A percentile compares a stretch with the other conserved stretches of the same genome.
These are phyloP conservation scores for Turnix velox DNA, from an alignment of 2,113 vertebrate genomes.

Conservation along the genomic window DNA sequence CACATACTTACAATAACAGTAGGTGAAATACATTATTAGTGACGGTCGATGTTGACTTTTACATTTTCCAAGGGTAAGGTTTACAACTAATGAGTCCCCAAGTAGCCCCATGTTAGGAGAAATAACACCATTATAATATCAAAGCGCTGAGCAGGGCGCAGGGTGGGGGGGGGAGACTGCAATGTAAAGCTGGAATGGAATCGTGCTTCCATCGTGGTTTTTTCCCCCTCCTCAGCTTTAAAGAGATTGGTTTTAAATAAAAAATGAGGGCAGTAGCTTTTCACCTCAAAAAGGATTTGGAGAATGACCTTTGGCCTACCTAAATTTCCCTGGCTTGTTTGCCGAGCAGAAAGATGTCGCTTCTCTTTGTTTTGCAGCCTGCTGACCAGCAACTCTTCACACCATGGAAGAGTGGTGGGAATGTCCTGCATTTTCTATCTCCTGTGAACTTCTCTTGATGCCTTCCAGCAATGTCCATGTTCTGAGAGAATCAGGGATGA, in stretches of 20 bases:
- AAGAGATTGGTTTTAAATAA: constrained; percentile 41
- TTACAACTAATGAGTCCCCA: constrained; percentile 52
- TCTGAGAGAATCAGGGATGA: not conserved
- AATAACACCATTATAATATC: constrained; percentile 47
- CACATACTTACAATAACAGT: constrained; percentile 53
- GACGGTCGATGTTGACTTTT: constrained; percentile 30
- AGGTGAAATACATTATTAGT: constrained; percentile 49
- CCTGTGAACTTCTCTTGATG: not conserved
- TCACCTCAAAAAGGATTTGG: not conserved
- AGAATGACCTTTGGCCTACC: not conserved
- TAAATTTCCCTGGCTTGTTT: not conserved
- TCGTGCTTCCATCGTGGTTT: not conserved
- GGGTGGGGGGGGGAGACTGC: not conserved
- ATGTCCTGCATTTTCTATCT: not conserved
- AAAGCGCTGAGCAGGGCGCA: not conserved
- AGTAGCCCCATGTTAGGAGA: constrained; percentile 24
- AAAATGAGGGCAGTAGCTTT: not conserved
- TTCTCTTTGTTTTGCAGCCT: not conserved
- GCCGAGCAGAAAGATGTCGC: rapidly evolving
- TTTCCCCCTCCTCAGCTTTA: not conserved
- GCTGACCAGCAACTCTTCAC: not conserved
- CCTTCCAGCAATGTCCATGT: not conserved
- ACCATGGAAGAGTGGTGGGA: not conserved
- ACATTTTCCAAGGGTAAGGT: constrained; percentile 34
- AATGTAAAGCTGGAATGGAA: not conserved